These are phyloP conservation scores for Microctonus hyperodae DNA, from an alignment of 2,888 invertebrate genomes.

Conservation along the genomic window DNA sequence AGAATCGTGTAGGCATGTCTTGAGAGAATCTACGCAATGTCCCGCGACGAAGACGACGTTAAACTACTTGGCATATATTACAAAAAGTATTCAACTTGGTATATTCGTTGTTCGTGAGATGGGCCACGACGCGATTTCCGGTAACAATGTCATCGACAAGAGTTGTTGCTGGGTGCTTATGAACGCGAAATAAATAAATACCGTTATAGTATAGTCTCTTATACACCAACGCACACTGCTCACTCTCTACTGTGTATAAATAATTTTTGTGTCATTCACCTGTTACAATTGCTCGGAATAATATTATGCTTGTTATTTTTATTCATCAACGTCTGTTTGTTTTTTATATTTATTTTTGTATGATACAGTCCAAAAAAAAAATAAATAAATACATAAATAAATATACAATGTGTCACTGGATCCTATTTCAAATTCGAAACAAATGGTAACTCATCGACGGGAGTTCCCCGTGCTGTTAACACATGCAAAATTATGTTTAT, in stretches of 20 bases:
- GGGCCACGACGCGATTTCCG: slow-evolving; percentile 45
- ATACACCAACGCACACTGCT: not conserved
- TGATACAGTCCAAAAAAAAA: not conserved
- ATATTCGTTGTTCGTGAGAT: slow-evolving; percentile 33
- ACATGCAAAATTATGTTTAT: slow-evolving; percentile 34
- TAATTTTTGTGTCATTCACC: slow-evolving; percentile 12
- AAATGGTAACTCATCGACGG: slow-evolving; percentile 22
- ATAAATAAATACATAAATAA: not conserved
- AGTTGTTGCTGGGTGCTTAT: slow-evolving; percentile 23
- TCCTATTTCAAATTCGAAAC: slow-evolving; percentile 26
- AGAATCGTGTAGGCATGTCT: slow-evolving; percentile 45
- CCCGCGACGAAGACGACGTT: slow-evolving; percentile 34
- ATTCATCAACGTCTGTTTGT: not conserved
- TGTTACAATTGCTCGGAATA: slow-evolving; percentile 5
- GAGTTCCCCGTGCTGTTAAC: slow-evolving; percentile 22
- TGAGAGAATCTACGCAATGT: slow-evolving; percentile 34
- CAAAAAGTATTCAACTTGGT: no score
- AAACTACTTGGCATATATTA: not conserved
- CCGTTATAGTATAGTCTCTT: slow-evolving; percentile 9
- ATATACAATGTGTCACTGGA: not conserved
- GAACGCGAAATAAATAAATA: slow-evolving; percentile 27
- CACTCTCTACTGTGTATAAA: not conserved
- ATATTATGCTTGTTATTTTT: not conserved
- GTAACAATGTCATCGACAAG: slow-evolving; percentile 34
- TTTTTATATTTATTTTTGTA: no score